phyloP scores from a whole-genome alignment of 64 coral and sea anemone genomes.

The Stylophora pistillata region DNA sequence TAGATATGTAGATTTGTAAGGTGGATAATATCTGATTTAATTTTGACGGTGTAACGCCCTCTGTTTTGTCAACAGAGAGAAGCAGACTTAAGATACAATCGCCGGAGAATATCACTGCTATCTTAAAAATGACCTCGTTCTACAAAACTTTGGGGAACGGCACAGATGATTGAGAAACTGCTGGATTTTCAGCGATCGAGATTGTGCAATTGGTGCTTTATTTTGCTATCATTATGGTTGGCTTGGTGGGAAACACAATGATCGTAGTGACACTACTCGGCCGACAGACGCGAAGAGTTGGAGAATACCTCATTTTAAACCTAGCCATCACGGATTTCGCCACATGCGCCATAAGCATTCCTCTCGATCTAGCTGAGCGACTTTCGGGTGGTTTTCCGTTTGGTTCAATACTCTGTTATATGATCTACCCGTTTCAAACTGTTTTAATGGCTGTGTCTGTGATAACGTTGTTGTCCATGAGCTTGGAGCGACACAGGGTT shows the following conservation, averaged over 20 bases:
- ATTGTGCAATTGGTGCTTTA: conserved; percentile 62
- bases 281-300: conserved; percentile 67
- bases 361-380: conserved; percentile 78
- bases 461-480: conserved; percentile 92
- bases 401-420: conserved; percentile 81
- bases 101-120: not conserved
- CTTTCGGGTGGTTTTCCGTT: conserved; percentile 67
- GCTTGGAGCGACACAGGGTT: conserved; percentile 74
- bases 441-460: conserved; percentile 89
- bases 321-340: conserved; percentile 82
- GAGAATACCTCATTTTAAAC: conserved; percentile 88
- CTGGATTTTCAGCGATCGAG: not conserved
- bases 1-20: too few species aligned
- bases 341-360: conserved; percentile 80
- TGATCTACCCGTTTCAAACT: conserved; percentile 91
- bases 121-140: conserved; percentile 6
- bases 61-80: not conserved
- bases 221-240: conserved; percentile 64
- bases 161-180: not conserved
- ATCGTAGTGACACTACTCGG: conserved; percentile 74
- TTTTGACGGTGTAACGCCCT: too few species aligned
- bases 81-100: not conserved
- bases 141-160: not conserved
- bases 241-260: conserved; percentile 66
- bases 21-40: too few species aligned